These are phyloP conservation scores for Strigamia transsilvanica DNA, from an alignment of 2,888 invertebrate genomes.

Conservation along the genomic window DNA sequence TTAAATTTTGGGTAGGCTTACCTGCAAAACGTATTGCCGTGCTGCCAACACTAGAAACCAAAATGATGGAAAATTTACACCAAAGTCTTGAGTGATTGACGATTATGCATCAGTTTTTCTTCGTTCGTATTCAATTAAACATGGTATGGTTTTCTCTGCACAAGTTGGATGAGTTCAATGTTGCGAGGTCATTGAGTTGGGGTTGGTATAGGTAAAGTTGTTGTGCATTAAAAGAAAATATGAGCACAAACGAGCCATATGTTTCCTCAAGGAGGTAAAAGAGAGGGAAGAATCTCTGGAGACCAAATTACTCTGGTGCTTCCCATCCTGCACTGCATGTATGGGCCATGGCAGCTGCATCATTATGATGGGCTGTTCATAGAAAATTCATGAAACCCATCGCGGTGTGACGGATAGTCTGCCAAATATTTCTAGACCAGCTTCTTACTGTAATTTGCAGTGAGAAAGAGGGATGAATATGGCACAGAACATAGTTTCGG, in stretches of 20 bases:
- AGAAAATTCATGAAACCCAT: constrained; percentile 30
- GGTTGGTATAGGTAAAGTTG: constrained; percentile 5
- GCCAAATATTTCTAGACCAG: constrained; percentile 10
- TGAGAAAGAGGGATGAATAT: not conserved
- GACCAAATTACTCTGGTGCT: constrained; percentile 21
- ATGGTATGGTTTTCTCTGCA: not conserved
- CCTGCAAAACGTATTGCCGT: too few species aligned
- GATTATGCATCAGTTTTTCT: not conserved
- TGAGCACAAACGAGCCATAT: constrained; percentile 26
- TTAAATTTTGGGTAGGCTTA: too few species aligned
- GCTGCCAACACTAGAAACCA: not conserved
- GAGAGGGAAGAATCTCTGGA: constrained; percentile 18
- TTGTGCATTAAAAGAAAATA: constrained; percentile 20
- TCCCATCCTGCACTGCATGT: constrained; percentile 21
- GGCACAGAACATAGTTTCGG: too few species aligned
- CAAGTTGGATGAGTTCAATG: not conserved
- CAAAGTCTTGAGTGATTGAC: not conserved
- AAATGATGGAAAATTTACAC: not conserved
- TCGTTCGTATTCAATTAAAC: not conserved
- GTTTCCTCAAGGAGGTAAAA: constrained; percentile 22
- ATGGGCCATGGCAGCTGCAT: constrained; percentile 30
- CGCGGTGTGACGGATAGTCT: constrained; percentile 5
- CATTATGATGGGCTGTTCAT: constrained; percentile 30
- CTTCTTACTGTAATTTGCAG: constrained; percentile 6
- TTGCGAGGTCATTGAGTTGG: not conserved